Percentiles rank a stretch among this genome's conserved stretches.
Evolutionary conservation across 2,888 invertebrate genomes (phyloP).

Genomic region (Eupithecia subfuscata): DNA sequence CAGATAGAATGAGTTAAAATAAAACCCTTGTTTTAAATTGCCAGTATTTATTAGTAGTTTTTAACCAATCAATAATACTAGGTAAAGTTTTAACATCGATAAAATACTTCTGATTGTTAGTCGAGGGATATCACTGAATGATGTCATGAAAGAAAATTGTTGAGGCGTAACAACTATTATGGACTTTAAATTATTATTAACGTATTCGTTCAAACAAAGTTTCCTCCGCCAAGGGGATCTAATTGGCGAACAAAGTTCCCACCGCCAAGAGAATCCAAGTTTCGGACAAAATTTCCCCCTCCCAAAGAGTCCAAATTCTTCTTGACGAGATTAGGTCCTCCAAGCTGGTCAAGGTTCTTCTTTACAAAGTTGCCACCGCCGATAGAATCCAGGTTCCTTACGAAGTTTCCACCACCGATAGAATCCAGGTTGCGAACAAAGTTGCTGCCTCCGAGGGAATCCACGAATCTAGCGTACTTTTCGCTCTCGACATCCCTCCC

Average conservation of each 20-base stretch:
- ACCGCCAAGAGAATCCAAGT: slow-evolving; percentile 71
- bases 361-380: slow-evolving; percentile 75
- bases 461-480: slow-evolving; percentile 57
- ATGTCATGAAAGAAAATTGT: slow-evolving; percentile 29
- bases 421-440: slow-evolving; percentile 73
- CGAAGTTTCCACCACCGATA: slow-evolving; percentile 75
- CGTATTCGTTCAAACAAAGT: slow-evolving; percentile 61
- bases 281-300: slow-evolving; percentile 73
- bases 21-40: slow-evolving; percentile 42
- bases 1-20: background rate
- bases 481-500: slow-evolving; percentile 58
- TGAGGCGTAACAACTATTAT: slow-evolving; percentile 40
- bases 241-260: slow-evolving; percentile 65
- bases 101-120: slow-evolving; percentile 50
- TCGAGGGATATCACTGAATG: slow-evolving; percentile 58
- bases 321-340: slow-evolving; percentile 74
- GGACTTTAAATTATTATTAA: slow-evolving; percentile 20
- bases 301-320: slow-evolving; percentile 74
- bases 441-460: slow-evolving; percentile 70
- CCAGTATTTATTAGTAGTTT: slow-evolving; percentile 57
- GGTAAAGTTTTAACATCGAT: slow-evolving; percentile 43
- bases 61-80: slow-evolving; percentile 48
- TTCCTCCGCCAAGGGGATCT: slow-evolving; percentile 69
- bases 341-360: slow-evolving; percentile 73
- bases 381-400: slow-evolving; percentile 70